Base-by-base conservation (phyloP, 2,888 invertebrate genomes). In the Chloromyia formosa region DNA sequence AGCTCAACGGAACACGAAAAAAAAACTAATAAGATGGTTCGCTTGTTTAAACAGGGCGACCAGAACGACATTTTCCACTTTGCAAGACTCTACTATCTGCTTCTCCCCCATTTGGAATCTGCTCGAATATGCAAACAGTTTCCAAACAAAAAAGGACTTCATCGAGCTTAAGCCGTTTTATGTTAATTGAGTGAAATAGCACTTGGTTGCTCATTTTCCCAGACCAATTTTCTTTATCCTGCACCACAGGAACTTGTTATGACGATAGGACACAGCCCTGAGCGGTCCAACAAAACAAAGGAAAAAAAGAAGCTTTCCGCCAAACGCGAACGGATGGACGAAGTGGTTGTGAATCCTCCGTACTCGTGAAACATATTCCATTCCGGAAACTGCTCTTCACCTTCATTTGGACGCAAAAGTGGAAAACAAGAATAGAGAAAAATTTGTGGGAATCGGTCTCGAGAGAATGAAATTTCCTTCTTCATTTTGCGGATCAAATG, bases 141-240 rank as follows among this genome's bases (percentile, higher is more conserved):
- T 71, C 54, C 5, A 71, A 71, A 71, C 56, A 71, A 71, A 71
- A 20, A 71, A 42, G 42, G 71, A 71, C 69, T 69, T 54, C 69
- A 54, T 54, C 18, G 58, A 27, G 23, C 71, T 71, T 71, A 71
- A 71, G 71, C 56, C 71, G 71, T 71, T 56, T 71, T 71, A 71
- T 71, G 71, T 71, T 71, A 71, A 71, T 71, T 71, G 71, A 71
- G 71, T 56, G 71, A 71, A 71, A 71, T 71, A 58, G 71, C 71
- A 71, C 35, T 71, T 71, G 71, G 23, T 71, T 71, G 71, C 58
- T 71, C 71, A 71, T 71, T 71, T 71, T 71, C 71, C 54, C 71
- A 71, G 71, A 71, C 71, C 40, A 56, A 71, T 71, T 71, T 71
- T 71, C 56, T 56, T 56, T 56, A 56, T 71, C 71, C 58, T 35